Conservation (phyloP, 2,888 invertebrate species). For the Agriopis leucophaearia region DNA sequence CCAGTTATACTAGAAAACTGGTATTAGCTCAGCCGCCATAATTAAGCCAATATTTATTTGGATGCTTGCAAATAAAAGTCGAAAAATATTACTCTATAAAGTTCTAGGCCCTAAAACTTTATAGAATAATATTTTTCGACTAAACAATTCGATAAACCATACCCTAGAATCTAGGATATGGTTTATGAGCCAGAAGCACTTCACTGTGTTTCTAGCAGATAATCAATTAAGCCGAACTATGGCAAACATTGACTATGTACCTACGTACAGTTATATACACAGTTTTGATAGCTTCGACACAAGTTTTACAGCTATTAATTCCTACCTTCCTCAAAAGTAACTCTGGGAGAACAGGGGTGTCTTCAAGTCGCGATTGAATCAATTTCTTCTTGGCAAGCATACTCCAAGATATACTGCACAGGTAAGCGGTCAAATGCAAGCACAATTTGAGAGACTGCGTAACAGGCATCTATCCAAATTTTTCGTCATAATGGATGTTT, state of each 20-base stretch:
- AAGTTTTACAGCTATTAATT: neutral
- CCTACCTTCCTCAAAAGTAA: neutral
- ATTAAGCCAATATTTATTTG: slow-evolving; percentile 16
- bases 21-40: neutral
- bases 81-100: slow-evolving; percentile 14
- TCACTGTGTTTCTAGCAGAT: neutral
- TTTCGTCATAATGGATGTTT: neutral
- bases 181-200: slow-evolving; percentile 21
- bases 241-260: neutral
- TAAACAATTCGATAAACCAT: too few species aligned
- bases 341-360: too few species aligned
- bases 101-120: too few species aligned
- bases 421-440: too few species aligned
- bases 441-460: too few species aligned
- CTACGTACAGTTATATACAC: neutral
- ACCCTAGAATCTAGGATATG: too few species aligned
- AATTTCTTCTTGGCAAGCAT: too few species aligned
- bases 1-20: neutral
- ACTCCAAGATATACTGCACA: too few species aligned
- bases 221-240: slow-evolving; percentile 5
- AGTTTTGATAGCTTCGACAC: neutral
- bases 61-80: slow-evolving; percentile 15
- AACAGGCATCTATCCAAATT: neutral
- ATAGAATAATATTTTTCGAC: too few species aligned
- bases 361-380: too few species aligned